Percentiles rank a stretch among this genome's conserved stretches.
Evolutionary conservation across 1,140 invertebrate genomes (phyloP).

Genomic region (Microvelia longipes): DNA sequence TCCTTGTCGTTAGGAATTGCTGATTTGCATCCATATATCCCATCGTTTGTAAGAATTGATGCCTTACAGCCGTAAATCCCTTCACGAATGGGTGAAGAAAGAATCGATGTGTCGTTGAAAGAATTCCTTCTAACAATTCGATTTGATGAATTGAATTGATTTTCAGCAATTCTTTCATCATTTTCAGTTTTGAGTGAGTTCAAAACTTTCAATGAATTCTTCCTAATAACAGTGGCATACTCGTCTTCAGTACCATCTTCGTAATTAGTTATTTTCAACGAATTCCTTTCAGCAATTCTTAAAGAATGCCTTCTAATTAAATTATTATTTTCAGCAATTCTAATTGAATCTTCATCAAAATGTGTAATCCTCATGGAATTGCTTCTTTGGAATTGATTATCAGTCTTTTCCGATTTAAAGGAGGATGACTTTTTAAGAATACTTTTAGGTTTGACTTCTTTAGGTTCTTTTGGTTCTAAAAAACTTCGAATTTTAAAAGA

Average conservation of each 20-base stretch:
- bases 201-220: background rate
- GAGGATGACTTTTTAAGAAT: background rate
- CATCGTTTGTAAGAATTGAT: background rate
- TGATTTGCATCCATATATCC: background rate
- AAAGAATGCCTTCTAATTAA: background rate
- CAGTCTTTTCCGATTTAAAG: background rate
- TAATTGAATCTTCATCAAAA: background rate
- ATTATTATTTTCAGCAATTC: background rate
- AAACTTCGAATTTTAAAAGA: background rate
- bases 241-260: background rate
- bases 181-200: background rate
- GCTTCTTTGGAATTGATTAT: background rate
- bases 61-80: background rate
- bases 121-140: no score
- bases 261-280: background rate
- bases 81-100: background rate
- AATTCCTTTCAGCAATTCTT: background rate
- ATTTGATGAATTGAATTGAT: no score
- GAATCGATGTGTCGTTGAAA: no score
- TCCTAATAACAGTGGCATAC: background rate
- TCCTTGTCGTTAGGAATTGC: background rate
- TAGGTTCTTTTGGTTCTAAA: background rate
- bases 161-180: background rate
- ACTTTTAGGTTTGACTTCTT: background rate
- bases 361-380: background rate